These are phyloP conservation scores for Pelecanoides urinatrix DNA, from an alignment of 2,113 vertebrate species.

Conservation along the genomic window DNA sequence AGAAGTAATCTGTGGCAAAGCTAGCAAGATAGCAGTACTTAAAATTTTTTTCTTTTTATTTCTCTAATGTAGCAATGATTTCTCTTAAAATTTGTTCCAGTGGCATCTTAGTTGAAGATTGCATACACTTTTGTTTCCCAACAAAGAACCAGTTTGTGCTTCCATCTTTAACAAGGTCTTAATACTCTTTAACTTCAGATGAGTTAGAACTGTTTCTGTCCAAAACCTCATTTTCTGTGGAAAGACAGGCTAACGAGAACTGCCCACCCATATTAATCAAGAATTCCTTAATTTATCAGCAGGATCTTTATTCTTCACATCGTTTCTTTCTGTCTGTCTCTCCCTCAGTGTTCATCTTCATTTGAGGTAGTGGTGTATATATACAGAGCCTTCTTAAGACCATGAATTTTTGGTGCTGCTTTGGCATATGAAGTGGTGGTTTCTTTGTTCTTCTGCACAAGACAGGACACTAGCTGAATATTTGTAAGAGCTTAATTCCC, in stretches of 20 bases:
- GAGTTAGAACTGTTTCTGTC: not conserved
- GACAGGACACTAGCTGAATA: not conserved
- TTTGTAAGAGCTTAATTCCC: not conserved
- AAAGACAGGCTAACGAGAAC: not conserved
- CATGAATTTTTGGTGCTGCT: not conserved
- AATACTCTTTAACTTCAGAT: not conserved
- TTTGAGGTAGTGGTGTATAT: not conserved
- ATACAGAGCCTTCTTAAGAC: not conserved
- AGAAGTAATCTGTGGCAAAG: not conserved
- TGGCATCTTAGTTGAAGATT: not conserved
- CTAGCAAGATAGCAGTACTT: not conserved
- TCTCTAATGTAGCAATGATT: not conserved
- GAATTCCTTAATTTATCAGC: not conserved
- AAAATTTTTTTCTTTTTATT: not conserved
- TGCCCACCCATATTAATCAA: not conserved
- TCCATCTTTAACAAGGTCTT: not conserved
- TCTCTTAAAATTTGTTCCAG: not conserved
- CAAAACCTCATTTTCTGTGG: not conserved
- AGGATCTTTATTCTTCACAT: not conserved
- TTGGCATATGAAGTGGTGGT: not conserved
- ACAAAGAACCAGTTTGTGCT: not conserved
- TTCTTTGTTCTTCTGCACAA: not conserved
- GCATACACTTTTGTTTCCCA: not conserved
- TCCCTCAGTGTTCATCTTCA: not conserved
- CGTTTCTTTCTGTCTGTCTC: not conserved